Evolutionary conservation across 2,888 invertebrate species (phyloP), one percentile per base, ranked within the genome.

Genomic region (Drosophila maculinotata): DNA sequence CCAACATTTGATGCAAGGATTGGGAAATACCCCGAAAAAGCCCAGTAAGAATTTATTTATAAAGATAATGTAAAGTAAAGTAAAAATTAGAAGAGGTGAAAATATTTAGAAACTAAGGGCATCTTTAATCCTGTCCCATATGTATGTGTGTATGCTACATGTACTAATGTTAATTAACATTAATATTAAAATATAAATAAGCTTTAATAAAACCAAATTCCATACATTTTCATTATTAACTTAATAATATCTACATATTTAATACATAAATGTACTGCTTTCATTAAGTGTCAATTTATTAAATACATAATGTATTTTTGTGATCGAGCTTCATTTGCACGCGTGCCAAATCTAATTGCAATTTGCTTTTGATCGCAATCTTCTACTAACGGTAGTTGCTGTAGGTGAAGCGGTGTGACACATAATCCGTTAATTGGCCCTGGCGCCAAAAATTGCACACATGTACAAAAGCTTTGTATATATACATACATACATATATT

Each of bases 401-500:
- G 20, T 23, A 48, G 12, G 20, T 20, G 9, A 33, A 35, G 35
- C 30, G 52, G 31, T 59, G 31, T 59, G 45, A 38, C 47, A 54
- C 33, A 48, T 31, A 54, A 51, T 39, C 80, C 83, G 87, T 78
- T 86, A 86, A 69, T 79, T 74, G 28, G 47, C 56, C 28, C 58
- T 85, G 87, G 83, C 83, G 83, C 83, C 82, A 84, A 84, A 79
- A 79, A 53, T 67, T 73, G 53, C 59, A 63, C 48, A 69, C 39
- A 54, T 33, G 35, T 10, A 47, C 42, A 48, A 28, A 44, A 15
- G 9, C 10, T 12, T 12, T 28, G 10, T 15, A 26, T 5, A 44
- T 38, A 23, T 7, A 33, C 39, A 9, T 14, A 26, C 30, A 49
- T 15, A 17, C 28, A 58, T 26, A 14, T 65, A 48, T 38, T 52